Conservation (phyloP, 2,888 invertebrate genomes). For the Phalera bucephala region DNA sequence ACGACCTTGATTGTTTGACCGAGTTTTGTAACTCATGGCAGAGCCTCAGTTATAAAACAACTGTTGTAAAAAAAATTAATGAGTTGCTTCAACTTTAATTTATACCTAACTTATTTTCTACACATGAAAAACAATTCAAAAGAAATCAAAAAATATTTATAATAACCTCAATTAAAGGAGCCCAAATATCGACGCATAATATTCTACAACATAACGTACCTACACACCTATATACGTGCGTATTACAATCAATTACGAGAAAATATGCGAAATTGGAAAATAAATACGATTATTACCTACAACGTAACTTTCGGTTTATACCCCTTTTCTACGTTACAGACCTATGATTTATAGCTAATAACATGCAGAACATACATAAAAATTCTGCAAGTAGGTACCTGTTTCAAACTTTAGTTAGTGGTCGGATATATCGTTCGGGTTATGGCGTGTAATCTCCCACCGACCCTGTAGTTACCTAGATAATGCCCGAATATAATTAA, state of each 20-base stretch:
- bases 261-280: constrained; percentile 6
- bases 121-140: too few species aligned
- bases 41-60: too few species aligned
- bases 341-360: constrained; percentile 22
- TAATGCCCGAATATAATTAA: constrained; percentile 18
- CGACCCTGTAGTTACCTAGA: constrained; percentile 5
- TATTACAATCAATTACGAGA: background rate
- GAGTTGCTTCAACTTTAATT: too few species aligned
- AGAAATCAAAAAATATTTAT: too few species aligned
- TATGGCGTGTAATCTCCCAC: constrained; percentile 6
- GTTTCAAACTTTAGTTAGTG: background rate
- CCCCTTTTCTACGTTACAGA: constrained; percentile 21
- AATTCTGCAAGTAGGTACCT: constrained; percentile 5
- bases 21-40: too few species aligned
- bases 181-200: background rate
- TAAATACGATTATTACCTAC: constrained; percentile 13
- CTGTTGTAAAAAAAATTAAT: too few species aligned
- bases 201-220: constrained; percentile 9
- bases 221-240: too few species aligned
- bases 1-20: too few species aligned
- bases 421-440: constrained; percentile 7
- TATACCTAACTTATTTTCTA: too few species aligned
- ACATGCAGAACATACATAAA: constrained; percentile 19
- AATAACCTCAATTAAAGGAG: too few species aligned
- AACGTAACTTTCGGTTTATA: constrained; percentile 9